Percentiles rank a stretch among this genome's conserved stretches.
These are phyloP conservation scores for Rhinatrema bivittatum DNA, from an alignment of 2,797 vertebrate species.

Conservation along the genomic window DNA sequence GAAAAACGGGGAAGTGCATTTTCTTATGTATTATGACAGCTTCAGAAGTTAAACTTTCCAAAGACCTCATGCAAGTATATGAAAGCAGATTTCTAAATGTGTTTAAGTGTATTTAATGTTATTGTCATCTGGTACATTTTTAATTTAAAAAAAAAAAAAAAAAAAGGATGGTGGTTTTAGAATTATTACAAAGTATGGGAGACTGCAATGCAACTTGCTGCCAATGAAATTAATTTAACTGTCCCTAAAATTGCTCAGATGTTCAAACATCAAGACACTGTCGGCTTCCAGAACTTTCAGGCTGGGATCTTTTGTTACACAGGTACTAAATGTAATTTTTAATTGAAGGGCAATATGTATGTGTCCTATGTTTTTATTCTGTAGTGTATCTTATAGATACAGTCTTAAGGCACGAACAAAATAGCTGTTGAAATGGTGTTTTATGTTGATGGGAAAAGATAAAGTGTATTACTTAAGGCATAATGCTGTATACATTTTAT, in stretches of 20 bases:
- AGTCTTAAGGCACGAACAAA: constrained; percentile 81
- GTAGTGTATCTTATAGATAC: constrained; percentile 99
- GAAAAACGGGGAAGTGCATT: constrained; percentile 57
- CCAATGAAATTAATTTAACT: constrained; percentile 75
- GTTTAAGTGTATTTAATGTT: constrained; percentile 68
- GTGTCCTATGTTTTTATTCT: constrained; percentile 73
- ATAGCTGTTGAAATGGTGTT: constrained; percentile 80
- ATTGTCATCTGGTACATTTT: constrained; percentile 73
- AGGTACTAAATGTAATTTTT: constrained; percentile 89
- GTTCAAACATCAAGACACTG: constrained; percentile 58
- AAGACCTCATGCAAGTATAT: constrained; percentile 50
- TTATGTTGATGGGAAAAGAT: constrained; percentile 78
- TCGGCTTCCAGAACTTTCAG: constrained; percentile 72
- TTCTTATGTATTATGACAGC: constrained; percentile 52
- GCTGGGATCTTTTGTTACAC: constrained; percentile 71
- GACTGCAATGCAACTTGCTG: constrained; percentile 93
- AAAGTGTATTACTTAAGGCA: constrained; percentile 68
- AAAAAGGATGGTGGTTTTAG: constrained; percentile 57
- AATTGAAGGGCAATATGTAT: constrained; percentile 68
- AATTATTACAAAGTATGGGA: constrained; percentile 80
- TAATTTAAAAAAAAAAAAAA: too few species aligned
- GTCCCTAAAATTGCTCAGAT: constrained; percentile 68
- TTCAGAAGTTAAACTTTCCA: constrained; percentile 59
- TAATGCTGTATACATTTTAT: constrained; percentile 91
- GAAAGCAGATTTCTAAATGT: constrained; percentile 57